These are phyloP conservation scores for Antitype chi DNA, from an alignment of 2,888 invertebrate genomes.

Conservation along the genomic window DNA sequence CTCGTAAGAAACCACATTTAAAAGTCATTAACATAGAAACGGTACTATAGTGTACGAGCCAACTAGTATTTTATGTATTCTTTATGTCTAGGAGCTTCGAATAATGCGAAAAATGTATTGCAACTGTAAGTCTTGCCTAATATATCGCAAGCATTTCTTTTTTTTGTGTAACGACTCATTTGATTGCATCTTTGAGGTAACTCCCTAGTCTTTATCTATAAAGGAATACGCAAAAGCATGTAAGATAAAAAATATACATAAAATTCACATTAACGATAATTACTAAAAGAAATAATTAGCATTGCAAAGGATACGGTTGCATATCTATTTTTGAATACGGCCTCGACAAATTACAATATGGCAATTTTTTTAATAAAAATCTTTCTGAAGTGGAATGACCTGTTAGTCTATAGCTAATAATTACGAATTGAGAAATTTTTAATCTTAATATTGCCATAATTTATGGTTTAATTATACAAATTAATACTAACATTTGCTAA, in stretches of 20 bases:
- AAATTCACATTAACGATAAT: conserved; percentile 40
- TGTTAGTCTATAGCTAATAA: neutral
- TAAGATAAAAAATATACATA: conserved; percentile 41
- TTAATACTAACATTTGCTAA: neutral
- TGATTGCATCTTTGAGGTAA: conserved; percentile 6
- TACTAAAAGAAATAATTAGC: conserved; percentile 46
- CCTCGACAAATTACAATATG: neutral
- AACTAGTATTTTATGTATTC: conserved; percentile 23
- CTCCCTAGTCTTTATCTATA: conserved; percentile 21
- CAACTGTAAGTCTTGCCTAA: conserved; percentile 4
- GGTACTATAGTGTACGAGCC: conserved; percentile 1
- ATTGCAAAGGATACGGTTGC: conserved; percentile 33
- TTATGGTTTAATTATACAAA: conserved; percentile 9
- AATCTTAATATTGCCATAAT: conserved; percentile 7
- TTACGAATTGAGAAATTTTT: conserved; percentile 21
- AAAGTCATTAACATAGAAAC: conserved; percentile 42
- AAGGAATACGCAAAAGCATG: conserved; percentile 19
- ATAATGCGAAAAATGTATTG: conserved; percentile 14
- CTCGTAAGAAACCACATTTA: conserved; percentile 27
- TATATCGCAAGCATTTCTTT: neutral
- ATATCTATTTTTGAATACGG: conserved; percentile 25
- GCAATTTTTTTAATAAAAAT: neutral
- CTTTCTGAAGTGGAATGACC: neutral
- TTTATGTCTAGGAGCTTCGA: conserved; percentile 14
- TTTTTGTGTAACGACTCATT: neutral